phyloP scores from a whole-genome alignment of 2,888 invertebrate species.

The Hedya salicella region DNA sequence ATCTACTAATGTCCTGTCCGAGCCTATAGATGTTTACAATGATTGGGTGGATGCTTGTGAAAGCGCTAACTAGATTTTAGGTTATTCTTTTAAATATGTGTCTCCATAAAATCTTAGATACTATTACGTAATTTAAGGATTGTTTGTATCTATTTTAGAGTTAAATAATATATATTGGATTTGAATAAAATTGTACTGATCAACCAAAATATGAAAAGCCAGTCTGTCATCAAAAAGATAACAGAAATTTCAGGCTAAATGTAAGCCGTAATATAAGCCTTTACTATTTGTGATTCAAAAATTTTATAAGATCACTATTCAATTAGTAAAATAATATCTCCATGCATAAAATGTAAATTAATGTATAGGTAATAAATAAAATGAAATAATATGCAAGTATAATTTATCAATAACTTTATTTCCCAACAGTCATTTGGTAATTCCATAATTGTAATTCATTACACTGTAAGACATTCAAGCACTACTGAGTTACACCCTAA shows the following conservation, averaged over 20 bases:
- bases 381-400: conserved; percentile 45
- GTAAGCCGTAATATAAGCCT: conserved; percentile 2
- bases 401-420: conserved; percentile 64
- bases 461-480: conserved; percentile 50
- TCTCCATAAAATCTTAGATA: conserved; percentile 29
- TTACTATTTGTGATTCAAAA: background rate
- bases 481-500: conserved; percentile 55
- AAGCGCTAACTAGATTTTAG: conserved; percentile 87
- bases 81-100: conserved; percentile 36
- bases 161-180: background rate
- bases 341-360: conserved; percentile 8
- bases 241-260: conserved; percentile 13
- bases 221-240: background rate
- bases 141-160: conserved; percentile 11
- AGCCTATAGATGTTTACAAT: conserved; percentile 99
- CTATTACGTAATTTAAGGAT: conserved; percentile 14
- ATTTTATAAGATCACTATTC: background rate
- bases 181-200: too few species aligned
- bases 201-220: too few species aligned
- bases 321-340: background rate
- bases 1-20: conserved; percentile 97
- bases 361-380: conserved; percentile 16
- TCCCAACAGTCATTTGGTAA: conserved; percentile 55
- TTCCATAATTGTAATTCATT: conserved; percentile 34
- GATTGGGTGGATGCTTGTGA: conserved; percentile 99